A percentile compares a stretch with the other conserved stretches of the same genome.
These are phyloP conservation scores for Chloroceryle inda DNA, from an alignment of 2,797 vertebrate genomes.

Conservation along the genomic window DNA sequence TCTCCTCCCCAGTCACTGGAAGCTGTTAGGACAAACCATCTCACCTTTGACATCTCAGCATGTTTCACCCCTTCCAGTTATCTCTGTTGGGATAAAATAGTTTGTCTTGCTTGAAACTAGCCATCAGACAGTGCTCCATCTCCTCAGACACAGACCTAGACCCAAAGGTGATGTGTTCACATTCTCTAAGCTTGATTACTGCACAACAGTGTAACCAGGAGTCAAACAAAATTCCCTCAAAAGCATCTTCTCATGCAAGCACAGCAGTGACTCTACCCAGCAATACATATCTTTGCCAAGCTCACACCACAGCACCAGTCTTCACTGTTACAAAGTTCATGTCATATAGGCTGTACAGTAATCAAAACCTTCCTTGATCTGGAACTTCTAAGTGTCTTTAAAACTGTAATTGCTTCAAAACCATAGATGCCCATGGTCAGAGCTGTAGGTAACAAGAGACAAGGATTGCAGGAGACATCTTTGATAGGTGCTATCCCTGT, in stretches of 20 bases:
- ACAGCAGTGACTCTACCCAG: not conserved
- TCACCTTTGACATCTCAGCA: not conserved
- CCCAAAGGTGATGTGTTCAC: not conserved
- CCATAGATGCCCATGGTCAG: accelerated
- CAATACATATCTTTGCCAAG: accelerated
- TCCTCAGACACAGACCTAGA: not conserved
- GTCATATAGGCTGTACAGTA: not conserved
- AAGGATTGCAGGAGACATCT: not conserved
- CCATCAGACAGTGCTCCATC: not conserved
- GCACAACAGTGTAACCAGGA: not conserved
- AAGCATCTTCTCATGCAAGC: not conserved
- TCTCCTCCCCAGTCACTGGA: not conserved
- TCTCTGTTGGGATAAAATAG: not conserved
- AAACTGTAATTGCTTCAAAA: not conserved
- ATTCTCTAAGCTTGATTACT: not conserved
- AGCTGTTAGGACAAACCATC: not conserved
- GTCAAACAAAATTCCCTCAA: not conserved
- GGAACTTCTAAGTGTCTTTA: not conserved
- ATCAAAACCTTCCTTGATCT: not conserved
- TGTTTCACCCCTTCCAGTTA: not conserved
- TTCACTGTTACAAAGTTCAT: not conserved
- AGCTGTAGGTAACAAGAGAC: not conserved
- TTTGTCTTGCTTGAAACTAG: not conserved
- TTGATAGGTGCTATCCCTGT: not conserved
- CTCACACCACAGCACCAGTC: not conserved